Evolutionary conservation across 1,140 invertebrate species (phyloP).

Genomic region (Teleopsis dalmanni): DNA sequence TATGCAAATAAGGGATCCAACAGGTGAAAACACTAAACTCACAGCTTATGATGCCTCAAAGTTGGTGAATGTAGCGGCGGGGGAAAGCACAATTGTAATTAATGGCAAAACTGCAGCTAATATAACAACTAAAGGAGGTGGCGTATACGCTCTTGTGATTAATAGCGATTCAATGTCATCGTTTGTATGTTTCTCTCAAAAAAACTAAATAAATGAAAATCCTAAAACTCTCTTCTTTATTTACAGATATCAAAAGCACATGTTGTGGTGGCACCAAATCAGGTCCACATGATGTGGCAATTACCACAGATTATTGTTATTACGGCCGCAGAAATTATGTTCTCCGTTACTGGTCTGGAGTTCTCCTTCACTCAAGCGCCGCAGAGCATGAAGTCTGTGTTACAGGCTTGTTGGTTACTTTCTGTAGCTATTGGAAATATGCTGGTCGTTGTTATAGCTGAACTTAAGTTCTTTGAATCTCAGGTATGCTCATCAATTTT

Average conservation of each 20-base stretch:
- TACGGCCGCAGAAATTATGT: slow-evolving; percentile 81
- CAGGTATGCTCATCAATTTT: slow-evolving; percentile 11
- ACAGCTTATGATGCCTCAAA: slow-evolving; percentile 28
- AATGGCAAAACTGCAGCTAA: slow-evolving; percentile 27
- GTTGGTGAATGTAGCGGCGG: slow-evolving; percentile 41
- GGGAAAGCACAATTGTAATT: slow-evolving; percentile 40
- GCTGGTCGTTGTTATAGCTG: slow-evolving; percentile 62
- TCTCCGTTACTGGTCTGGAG: slow-evolving; percentile 83
- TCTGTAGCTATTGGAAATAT: slow-evolving; percentile 88
- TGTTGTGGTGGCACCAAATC: slow-evolving; percentile 57
- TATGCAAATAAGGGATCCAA: slow-evolving; percentile 11
- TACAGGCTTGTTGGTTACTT: slow-evolving; percentile 83
- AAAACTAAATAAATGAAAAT: slow-evolving; percentile 1
- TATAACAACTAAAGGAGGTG: slow-evolving; percentile 47
- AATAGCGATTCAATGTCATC: slow-evolving; percentile 21
- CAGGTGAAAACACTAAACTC: not conserved
- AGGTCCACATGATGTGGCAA: slow-evolving; percentile 73
- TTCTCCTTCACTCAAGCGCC: slow-evolving; percentile 90
- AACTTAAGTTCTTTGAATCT: slow-evolving; percentile 36
- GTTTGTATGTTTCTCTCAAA: not conserved
- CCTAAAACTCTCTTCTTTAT: slow-evolving; percentile 50
- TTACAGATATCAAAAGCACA: slow-evolving; percentile 7
- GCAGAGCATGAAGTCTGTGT: slow-evolving; percentile 82
- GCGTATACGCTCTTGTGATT: slow-evolving; percentile 52
- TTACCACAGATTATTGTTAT: slow-evolving; percentile 82